Conservation (phyloP, 2,797 vertebrate species). For the Buphagus erythrorhynchus region DNA sequence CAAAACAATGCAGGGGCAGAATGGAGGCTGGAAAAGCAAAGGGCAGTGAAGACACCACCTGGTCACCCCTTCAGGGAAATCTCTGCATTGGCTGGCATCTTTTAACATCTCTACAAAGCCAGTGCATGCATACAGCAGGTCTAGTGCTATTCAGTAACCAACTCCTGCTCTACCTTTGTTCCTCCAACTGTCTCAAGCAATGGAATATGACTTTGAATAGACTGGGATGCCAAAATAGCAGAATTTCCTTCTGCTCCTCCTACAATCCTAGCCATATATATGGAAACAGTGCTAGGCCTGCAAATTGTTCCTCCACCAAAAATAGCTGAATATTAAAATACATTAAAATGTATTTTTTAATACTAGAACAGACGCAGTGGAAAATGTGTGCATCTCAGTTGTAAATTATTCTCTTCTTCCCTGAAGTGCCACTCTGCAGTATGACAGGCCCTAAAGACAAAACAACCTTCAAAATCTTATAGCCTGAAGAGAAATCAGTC, state of each 20-base stretch:
- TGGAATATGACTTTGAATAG: not conserved
- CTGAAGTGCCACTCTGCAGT: not conserved
- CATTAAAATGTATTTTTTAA: not conserved
- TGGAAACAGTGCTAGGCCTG: not conserved
- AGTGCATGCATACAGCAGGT: not conserved
- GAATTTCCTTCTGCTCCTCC: not conserved
- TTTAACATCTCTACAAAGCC: not conserved
- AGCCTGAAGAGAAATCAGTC: not conserved
- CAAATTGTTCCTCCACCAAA: rapidly evolving
- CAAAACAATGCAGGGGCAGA: not conserved
- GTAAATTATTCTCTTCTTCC: not conserved
- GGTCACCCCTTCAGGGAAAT: not conserved
- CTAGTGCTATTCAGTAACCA: not conserved
- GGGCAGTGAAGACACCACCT: not conserved
- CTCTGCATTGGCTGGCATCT: not conserved
- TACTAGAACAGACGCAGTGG: not conserved
- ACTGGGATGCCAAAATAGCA: not conserved
- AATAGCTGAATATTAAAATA: not conserved
- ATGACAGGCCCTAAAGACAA: not conserved
- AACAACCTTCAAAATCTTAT: not conserved
- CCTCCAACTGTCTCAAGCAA: not conserved
- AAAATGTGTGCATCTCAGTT: not conserved
- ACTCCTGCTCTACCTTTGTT: not conserved
- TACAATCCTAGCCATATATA: not conserved
- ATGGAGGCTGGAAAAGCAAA: not conserved